Percentiles rank a stretch among this genome's conserved stretches.
phyloP scores from a whole-genome alignment of 2,888 invertebrate genomes.

The Tetragonula carbonaria region DNA sequence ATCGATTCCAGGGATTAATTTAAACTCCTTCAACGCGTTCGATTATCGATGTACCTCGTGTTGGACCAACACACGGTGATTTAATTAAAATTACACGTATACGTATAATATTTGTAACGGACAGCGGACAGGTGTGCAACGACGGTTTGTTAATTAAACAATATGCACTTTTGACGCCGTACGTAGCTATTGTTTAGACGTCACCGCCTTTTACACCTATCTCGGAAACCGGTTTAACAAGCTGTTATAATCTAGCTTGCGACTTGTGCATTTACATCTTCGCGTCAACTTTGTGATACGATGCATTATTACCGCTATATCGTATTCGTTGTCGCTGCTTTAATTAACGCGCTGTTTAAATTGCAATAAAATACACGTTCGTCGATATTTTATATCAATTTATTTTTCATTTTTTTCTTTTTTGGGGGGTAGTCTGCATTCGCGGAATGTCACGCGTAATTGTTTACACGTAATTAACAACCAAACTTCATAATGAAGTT shows the following conservation, averaged over 20 bases:
- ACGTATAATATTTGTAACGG: background rate
- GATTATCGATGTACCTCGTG: background rate
- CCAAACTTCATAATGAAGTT: too few species aligned
- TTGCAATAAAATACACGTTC: background rate
- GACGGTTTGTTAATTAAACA: constrained; percentile 1
- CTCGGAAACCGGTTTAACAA: constrained; percentile 18
- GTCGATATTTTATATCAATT: background rate
- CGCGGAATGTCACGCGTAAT: too few species aligned
- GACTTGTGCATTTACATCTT: constrained; percentile 16
- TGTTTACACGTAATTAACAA: too few species aligned
- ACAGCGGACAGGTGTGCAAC: background rate
- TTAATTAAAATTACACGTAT: constrained; percentile 17
- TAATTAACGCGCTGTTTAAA: background rate
- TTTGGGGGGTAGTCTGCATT: too few species aligned
- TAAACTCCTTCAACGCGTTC: background rate
- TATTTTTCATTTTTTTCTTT: background rate
- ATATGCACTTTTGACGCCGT: background rate
- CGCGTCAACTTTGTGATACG: background rate
- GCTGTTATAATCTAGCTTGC: background rate
- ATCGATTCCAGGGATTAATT: background rate
- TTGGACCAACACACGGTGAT: background rate
- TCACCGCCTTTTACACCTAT: constrained; percentile 17
- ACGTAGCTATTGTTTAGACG: constrained; percentile 2
- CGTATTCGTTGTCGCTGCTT: background rate
- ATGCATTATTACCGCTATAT: constrained; percentile 2